A percentile compares a stretch with the other conserved stretches of the same genome.
phyloP scores from a whole-genome alignment of 1,140 invertebrate species.

The Heliothis subflexa region DNA sequence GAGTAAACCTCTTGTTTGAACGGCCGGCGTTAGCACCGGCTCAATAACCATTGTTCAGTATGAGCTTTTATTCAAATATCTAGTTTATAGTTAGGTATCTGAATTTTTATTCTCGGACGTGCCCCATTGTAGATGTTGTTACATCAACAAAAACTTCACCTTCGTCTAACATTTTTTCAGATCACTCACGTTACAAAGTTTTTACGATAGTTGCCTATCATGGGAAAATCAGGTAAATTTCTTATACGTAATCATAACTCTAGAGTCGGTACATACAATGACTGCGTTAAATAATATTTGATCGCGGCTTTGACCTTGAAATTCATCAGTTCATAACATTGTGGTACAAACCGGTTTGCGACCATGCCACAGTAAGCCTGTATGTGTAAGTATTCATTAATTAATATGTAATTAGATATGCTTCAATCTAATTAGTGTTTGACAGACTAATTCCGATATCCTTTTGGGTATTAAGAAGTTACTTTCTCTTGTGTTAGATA shows the following conservation, averaged over 20 bases:
- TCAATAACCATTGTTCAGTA: conserved; percentile 29
- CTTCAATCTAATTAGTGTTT: conserved; percentile 12
- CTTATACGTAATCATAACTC: not conserved
- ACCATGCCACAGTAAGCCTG: conserved; percentile 2
- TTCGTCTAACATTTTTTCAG: not conserved
- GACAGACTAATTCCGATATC: not conserved
- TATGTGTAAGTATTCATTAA: conserved; percentile 4
- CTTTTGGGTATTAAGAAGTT: no score
- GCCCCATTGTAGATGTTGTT: conserved; percentile 14
- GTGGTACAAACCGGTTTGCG: conserved; percentile 13
- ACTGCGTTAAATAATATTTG: not conserved
- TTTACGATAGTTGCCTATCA: no score
- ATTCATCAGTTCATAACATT: conserved; percentile 23
- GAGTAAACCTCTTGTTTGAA: conserved; percentile 28
- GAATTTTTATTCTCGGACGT: not conserved
- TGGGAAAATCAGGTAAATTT: no score
- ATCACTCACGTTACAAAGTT: conserved; percentile 1
- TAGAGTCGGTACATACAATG: not conserved
- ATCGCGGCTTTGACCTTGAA: not conserved
- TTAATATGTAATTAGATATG: conserved; percentile 17
- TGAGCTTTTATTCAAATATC: conserved; percentile 14
- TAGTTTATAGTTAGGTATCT: conserved; percentile 16
- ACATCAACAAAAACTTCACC: not conserved
- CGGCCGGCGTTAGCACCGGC: conserved; percentile 3
- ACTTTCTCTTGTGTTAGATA: no score